phyloP scores from a whole-genome alignment of 1,140 invertebrate genomes.

The Aphis craccivora region DNA sequence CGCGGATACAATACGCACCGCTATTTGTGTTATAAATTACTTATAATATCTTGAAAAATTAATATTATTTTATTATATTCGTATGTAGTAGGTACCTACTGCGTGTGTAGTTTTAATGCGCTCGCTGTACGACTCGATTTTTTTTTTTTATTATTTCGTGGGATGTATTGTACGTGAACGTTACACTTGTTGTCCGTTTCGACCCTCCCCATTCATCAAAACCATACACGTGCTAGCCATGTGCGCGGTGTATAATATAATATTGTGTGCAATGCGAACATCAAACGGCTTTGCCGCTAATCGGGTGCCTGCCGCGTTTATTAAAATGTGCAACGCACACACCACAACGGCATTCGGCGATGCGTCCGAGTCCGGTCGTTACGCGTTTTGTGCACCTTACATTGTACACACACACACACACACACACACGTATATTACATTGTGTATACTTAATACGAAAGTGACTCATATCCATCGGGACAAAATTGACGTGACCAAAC shows the following conservation, averaged over 20 bases:
- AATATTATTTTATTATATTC: background rate
- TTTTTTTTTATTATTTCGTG: background rate
- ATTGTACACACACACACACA: background rate
- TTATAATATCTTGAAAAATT: too few species aligned
- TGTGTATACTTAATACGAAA: too few species aligned
- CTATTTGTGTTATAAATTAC: too few species aligned
- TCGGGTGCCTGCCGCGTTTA: constrained; percentile 41
- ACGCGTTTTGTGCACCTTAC: background rate
- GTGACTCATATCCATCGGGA: background rate
- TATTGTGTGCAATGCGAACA: constrained; percentile 36
- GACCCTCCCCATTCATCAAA: constrained; percentile 34
- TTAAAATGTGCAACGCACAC: constrained; percentile 41
- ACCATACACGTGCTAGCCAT: constrained; percentile 56
- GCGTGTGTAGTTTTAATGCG: background rate
- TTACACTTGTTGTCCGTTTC: constrained; percentile 37
- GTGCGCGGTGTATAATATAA: background rate
- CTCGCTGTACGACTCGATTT: background rate
- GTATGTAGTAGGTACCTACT: background rate
- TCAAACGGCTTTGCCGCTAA: constrained; percentile 45
- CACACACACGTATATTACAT: too few species aligned
- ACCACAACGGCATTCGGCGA: background rate
- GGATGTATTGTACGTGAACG: background rate
- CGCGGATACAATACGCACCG: background rate
- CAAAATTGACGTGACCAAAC: background rate
- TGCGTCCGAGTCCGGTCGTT: background rate